These are phyloP conservation scores for Poeciliopsis occidentalis DNA, from an alignment of 2,113 vertebrate genomes.

Conservation along the genomic window DNA sequence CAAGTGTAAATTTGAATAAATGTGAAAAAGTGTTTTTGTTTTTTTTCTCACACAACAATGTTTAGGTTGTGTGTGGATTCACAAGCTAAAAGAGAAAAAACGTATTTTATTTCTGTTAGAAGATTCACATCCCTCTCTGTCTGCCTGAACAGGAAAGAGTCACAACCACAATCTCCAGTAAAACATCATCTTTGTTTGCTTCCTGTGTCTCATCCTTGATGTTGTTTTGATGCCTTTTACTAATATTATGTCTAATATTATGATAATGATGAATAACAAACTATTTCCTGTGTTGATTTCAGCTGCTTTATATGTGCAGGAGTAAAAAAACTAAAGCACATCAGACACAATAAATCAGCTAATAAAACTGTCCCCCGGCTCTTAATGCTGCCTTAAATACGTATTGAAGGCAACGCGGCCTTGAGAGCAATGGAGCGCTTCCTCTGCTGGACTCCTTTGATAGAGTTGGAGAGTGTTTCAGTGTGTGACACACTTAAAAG, in stretches of 20 bases:
- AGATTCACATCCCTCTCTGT: not conserved
- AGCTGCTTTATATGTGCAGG: constrained; percentile 3
- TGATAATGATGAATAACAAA: constrained; percentile 3
- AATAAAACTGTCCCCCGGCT: constrained; percentile 11
- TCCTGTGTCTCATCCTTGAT: not conserved
- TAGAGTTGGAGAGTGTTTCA: not conserved
- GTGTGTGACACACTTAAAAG: constrained; percentile 40
- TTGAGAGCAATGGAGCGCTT: constrained; percentile 25
- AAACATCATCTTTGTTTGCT: not conserved
- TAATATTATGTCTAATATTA: not conserved
- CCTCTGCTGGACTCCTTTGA: constrained; percentile 1
- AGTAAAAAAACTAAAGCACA: not conserved
- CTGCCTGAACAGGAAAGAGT: not conserved
- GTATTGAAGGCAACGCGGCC: not conserved
- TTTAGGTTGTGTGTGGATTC: too few relatives aligned
- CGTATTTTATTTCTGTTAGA: not conserved
- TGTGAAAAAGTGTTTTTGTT: too few relatives aligned
- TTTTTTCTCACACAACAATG: too few relatives aligned
- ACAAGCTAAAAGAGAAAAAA: too few relatives aligned
- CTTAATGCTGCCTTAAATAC: not conserved
- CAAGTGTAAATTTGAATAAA: too few relatives aligned
- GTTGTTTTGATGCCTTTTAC: not conserved
- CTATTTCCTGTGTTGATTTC: not conserved
- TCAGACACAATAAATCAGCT: constrained; percentile 1
- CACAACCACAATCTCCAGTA: not conserved